phyloP scores from a whole-genome alignment of 2,888 invertebrate species.

The Leucophenga montana region DNA sequence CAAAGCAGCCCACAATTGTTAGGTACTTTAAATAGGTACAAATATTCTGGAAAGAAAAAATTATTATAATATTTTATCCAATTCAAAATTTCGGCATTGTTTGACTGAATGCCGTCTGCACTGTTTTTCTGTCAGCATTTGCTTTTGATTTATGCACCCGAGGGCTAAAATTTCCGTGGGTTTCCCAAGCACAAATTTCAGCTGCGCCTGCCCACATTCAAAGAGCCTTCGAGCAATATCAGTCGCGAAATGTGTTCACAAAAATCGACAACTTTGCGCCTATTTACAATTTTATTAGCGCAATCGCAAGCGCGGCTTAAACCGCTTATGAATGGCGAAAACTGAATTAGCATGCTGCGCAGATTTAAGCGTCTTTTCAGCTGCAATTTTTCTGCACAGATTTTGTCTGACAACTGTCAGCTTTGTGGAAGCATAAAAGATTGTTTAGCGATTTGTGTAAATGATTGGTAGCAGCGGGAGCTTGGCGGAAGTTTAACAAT shows the following conservation, averaged over 20 bases:
- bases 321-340: conserved; percentile 9
- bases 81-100: neutral
- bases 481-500: too few species aligned
- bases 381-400: conserved; percentile 15
- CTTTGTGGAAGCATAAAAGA: neutral
- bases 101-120: neutral
- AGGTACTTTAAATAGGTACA: neutral
- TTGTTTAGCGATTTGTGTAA: neutral
- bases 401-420: conserved; percentile 15
- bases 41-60: neutral
- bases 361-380: neutral
- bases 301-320: conserved; percentile 11
- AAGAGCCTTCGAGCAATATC: neutral
- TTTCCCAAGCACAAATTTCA: neutral
- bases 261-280: conserved; percentile 12
- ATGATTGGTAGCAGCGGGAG: too few species aligned
- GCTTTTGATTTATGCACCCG: neutral
- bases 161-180: neutral
- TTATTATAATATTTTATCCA: conserved; percentile 3
- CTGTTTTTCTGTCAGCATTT: neutral
- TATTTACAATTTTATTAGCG: conserved; percentile 19
- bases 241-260: neutral
- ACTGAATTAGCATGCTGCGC: conserved; percentile 9
- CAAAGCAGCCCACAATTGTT: neutral
- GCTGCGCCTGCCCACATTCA: neutral